phyloP scores from a whole-genome alignment of 1,140 invertebrate species.

The Harpegnathos saltator region DNA sequence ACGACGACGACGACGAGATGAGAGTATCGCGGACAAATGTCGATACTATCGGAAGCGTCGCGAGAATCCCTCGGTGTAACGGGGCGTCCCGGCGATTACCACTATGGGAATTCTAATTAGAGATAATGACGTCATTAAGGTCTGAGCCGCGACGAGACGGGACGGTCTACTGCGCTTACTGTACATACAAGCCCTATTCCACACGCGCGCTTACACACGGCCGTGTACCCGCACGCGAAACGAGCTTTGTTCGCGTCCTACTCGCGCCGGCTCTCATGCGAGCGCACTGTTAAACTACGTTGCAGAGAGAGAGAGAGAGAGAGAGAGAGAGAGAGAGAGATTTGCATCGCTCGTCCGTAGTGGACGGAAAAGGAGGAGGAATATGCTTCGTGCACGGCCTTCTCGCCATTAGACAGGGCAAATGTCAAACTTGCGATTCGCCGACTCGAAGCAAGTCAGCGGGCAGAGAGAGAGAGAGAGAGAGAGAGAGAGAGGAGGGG shows the following conservation, averaged over 20 bases:
- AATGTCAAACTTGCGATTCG: slow-evolving; percentile 26
- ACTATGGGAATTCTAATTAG: slow-evolving; percentile 83
- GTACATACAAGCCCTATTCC: slow-evolving; percentile 72
- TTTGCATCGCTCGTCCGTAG: slow-evolving; percentile 29
- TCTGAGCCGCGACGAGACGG: slow-evolving; percentile 83
- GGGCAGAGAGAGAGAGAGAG: no score
- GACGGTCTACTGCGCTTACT: slow-evolving; percentile 82
- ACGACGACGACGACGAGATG: no score
- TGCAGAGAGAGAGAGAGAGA: slow-evolving; percentile 51
- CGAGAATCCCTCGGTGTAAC: slow-evolving; percentile 74
- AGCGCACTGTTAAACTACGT: slow-evolving; percentile 50
- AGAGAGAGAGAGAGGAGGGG: no score
- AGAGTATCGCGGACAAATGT: background rate
- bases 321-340: slow-evolving; percentile 50
- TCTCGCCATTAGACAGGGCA: slow-evolving; percentile 13
- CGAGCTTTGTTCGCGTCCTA: slow-evolving; percentile 60
- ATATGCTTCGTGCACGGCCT: background rate
- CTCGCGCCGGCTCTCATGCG: slow-evolving; percentile 40
- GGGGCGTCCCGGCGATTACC: slow-evolving; percentile 67
- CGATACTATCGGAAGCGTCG: slow-evolving; percentile 23
- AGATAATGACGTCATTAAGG: slow-evolving; percentile 85
- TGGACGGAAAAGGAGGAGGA: slow-evolving; percentile 25
- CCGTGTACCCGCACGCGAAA: slow-evolving; percentile 63
- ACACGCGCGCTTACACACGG: slow-evolving; percentile 40
- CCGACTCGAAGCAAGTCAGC: no score